These are phyloP conservation scores for Cinara cedri DNA, from an alignment of 2,888 invertebrate species.

Conservation along the genomic window DNA sequence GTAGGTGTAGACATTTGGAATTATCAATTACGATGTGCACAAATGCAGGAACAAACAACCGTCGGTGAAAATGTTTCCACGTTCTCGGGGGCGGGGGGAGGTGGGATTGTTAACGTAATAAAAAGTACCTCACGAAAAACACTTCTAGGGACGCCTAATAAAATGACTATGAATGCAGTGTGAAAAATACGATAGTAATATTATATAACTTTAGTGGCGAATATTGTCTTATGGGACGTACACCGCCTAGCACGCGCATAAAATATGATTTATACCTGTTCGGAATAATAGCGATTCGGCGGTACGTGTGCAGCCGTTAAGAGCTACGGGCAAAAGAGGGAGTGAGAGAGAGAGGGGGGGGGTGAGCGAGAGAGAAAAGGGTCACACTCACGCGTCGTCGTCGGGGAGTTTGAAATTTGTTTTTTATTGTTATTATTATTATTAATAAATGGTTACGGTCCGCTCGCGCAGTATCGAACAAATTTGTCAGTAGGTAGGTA, in stretches of 20 bases:
- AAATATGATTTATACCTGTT: slow-evolving; percentile 25
- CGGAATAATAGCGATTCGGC: slow-evolving; percentile 19
- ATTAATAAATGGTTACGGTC: slow-evolving; percentile 24
- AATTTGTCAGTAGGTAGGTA: slow-evolving; percentile 8
- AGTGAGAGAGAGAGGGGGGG: not conserved
- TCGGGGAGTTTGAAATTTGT: not conserved
- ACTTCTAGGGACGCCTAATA: not conserved
- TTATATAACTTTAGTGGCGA: not conserved
- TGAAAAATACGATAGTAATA: not conserved
- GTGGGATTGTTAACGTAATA: no score
- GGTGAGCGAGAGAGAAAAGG: not conserved
- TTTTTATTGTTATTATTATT: not conserved
- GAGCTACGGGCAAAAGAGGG: not conserved
- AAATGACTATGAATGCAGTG: not conserved
- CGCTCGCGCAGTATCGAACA: not conserved
- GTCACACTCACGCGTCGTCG: not conserved
- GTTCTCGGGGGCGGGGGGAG: no score
- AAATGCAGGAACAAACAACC: no score
- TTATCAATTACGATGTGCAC: no score
- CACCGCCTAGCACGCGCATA: not conserved
- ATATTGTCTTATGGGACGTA: not conserved
- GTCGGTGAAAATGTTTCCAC: no score
- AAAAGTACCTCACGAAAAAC: slow-evolving; percentile 7
- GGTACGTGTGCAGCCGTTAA: slow-evolving; percentile 13
- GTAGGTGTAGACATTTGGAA: no score